Base-by-base conservation (phyloP, 2,888 invertebrate genomes). In the Cheilosia soror region DNA sequence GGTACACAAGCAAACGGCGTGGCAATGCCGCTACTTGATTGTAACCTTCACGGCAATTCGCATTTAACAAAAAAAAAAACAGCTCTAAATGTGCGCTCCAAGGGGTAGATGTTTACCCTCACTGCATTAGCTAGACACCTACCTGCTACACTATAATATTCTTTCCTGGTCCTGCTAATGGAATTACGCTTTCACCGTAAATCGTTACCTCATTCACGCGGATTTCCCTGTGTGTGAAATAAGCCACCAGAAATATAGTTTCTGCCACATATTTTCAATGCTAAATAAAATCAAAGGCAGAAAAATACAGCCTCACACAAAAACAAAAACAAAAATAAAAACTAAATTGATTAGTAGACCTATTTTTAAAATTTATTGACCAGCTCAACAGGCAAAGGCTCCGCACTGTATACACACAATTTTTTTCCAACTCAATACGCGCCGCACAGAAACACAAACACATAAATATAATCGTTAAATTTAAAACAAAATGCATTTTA, bases 281-380 rank as follows among this genome's bases (percentile, higher is more conserved):
- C 31, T 68, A 44, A 42, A 72, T 40, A 9, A 40, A 42, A 51
- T 31, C 51, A 29, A 51, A 62, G 25, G 42, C 51, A 20, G 9
- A 55, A 37, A 49, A 11, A 71, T 29, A 47, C 27, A 29, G 33
- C 15, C 25, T 42, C 2, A 33, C 13, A 51, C 37, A 47, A 5
- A 47, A 13, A 42, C 7, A 60, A 5, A 4, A 47, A 47, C 4
- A 40, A 47, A 9, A 47, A 9, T 7, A 62, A 37, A 42, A 55
- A 49, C 25, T 44, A 58, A 57, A 25, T 49, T 63, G 55, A 65
- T 73, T 73, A 63, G 33, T 44, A 53, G 47, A 37, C n/a, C 75
- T 65, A 75, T 65, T 75, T 65, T 37, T 47, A 47, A 57, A 75
- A 65, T 66, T 65, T 65, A 75, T 75, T 58, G 75, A 75, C 20